Percentiles rank a stretch among this genome's conserved stretches.
Evolutionary conservation across 2,797 vertebrate species (phyloP).

Genomic region (Furcifer pardalis): DNA sequence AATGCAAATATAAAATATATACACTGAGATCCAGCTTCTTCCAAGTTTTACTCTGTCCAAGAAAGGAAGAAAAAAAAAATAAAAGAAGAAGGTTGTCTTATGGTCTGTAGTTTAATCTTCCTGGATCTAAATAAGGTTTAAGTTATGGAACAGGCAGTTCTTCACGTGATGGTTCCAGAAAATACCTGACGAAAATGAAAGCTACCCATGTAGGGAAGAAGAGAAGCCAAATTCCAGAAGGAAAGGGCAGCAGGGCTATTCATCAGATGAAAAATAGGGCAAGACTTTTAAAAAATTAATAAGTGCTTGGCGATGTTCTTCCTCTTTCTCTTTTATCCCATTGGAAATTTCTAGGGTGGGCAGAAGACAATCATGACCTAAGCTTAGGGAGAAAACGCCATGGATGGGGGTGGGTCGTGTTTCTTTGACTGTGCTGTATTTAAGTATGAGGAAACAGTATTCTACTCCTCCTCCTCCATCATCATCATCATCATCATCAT

Average conservation of each 20-base stretch:
- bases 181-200: neutral
- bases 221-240: neutral
- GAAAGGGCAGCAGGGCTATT: neutral
- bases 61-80: neutral
- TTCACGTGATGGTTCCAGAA: neutral
- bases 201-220: neutral
- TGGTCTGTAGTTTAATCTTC: neutral
- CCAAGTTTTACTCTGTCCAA: conserved; percentile 12
- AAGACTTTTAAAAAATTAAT: too few species aligned
- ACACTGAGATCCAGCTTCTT: conserved; percentile 39
- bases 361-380: too few species aligned
- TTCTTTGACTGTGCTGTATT: too few species aligned
- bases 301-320: too few species aligned
- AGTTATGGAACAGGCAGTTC: neutral
- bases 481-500: too few species aligned
- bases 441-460: too few species aligned
- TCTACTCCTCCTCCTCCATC: too few species aligned
- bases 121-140: neutral
- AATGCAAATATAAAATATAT: neutral
- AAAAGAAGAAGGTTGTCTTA: neutral
- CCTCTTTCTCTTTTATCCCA: too few species aligned
- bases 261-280: neutral
- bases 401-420: too few species aligned
- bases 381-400: too few species aligned
- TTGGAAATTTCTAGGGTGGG: too few species aligned